Base-by-base conservation (phyloP, 2,113 vertebrate genomes). In the Lontra canadensis region DNA sequence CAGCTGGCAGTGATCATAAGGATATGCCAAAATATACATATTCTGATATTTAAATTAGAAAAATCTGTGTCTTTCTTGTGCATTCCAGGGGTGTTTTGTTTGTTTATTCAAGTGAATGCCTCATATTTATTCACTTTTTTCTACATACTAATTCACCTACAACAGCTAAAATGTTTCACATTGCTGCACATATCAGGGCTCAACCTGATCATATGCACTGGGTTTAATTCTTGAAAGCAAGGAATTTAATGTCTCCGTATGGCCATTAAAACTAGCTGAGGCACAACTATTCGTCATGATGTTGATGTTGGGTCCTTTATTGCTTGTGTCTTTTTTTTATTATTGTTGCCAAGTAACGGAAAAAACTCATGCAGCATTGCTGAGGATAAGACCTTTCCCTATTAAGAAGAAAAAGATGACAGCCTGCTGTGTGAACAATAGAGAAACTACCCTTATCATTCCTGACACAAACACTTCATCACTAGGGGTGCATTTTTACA, bases 361-460 rank as follows among this genome's bases (percentile, higher is more conserved):
- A 83, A 93, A 96, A 97, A 91, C 81, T 94, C 92, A 94, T 90
- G 74, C 29, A 92, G 90, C 69, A 92, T 78, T 90, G 55, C 61
- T 80, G 86, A 96, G 95, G 86, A 98, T 96, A 95, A 97, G 90
- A 88, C 80, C 73, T 96, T 96, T 94, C 59, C 65, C 31, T 97
- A 73, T 97, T 97, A 97, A 94, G 25, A 89, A 94, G 85, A 97
- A 78, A 97, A 96, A 82, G 52, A 17, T 39, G 5, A 23, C 84
- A n/a, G 90, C 25, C 89, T 96, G 89, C 88, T 97, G 25, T 96
- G 93, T 86, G 44, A 97, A 76, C 47, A 86, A 78, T 93, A 97
- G 86, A 92, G 76, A 96, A 97, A 96, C 61, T 97, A 90, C 95
- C 59, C 25, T 97, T 95, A 96, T 97, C 78, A 98, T 95, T 98